Conservation (phyloP, 1,140 invertebrate genomes). For the Centruroides vittatus region DNA sequence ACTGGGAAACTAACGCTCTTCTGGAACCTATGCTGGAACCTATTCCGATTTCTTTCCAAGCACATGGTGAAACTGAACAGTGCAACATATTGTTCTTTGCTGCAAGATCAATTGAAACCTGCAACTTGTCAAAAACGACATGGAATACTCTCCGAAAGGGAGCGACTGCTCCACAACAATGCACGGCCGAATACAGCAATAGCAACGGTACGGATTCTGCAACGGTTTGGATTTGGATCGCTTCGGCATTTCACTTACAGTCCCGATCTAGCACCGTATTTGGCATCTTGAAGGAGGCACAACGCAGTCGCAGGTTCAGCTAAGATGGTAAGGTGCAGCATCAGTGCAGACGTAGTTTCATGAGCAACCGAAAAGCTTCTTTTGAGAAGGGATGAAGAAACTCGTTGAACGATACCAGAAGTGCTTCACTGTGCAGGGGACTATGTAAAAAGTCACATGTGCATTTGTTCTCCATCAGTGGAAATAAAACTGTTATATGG, state of each 20-base stretch:
- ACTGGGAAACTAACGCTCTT: not conserved
- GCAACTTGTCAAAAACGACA: not conserved
- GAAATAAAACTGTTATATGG: not conserved
- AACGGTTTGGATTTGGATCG: not conserved
- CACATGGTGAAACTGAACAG: not conserved
- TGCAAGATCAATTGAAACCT: not conserved
- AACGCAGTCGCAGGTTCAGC: not conserved
- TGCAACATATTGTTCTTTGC: not conserved
- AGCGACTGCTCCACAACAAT: not conserved
- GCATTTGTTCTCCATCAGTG: not conserved
- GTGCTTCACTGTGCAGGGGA: not conserved
- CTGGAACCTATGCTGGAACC: not conserved
- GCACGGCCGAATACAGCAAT: not conserved
- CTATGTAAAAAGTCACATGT: not conserved
- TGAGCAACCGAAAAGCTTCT: not conserved
- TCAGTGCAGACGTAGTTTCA: not conserved
- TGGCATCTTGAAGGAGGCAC: not conserved
- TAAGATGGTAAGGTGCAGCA: not conserved
- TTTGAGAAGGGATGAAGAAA: not conserved
- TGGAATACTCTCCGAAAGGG: not conserved
- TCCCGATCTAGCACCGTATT: not conserved
- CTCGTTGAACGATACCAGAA: not conserved
- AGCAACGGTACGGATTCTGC: not conserved
- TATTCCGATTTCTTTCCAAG: not conserved
- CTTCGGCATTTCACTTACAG: not conserved